A percentile compares a stretch with the other conserved stretches of the same genome.
These are phyloP conservation scores for Melanotaenia boesemani DNA, from an alignment of 2,797 vertebrate species.

Conservation along the genomic window DNA sequence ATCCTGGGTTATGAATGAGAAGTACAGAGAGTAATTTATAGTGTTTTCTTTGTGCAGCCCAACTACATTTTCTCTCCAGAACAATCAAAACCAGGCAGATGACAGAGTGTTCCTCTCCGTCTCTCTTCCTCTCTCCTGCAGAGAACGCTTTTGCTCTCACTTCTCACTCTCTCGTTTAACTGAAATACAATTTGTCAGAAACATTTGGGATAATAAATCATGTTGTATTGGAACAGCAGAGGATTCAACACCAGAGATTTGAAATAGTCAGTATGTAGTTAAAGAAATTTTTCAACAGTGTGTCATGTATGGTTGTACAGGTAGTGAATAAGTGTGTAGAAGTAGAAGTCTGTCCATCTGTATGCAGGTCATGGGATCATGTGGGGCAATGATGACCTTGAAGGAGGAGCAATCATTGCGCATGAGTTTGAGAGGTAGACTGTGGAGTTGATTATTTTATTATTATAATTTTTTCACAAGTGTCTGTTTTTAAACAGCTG, in stretches of 20 bases:
- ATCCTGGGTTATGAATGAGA: slow-evolving; percentile 75
- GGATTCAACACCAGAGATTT: slow-evolving; percentile 31
- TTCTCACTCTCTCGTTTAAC: slow-evolving; percentile 33
- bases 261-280: slow-evolving; percentile 34
- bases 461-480: slow-evolving; percentile 26
- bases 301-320: slow-evolving; percentile 28
- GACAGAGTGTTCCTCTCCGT: slow-evolving; percentile 32
- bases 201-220: slow-evolving; percentile 50
- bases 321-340: not conserved
- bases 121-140: slow-evolving; percentile 49
- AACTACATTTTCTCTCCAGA: slow-evolving; percentile 65
- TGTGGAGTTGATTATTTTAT: slow-evolving; percentile 1
- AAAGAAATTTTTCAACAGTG: slow-evolving; percentile 49
- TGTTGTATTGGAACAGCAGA: slow-evolving; percentile 38
- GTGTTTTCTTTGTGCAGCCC: slow-evolving; percentile 71
- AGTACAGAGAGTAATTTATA: slow-evolving; percentile 74
- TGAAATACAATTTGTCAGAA: slow-evolving; percentile 51
- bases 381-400: slow-evolving; percentile 61
- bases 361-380: slow-evolving; percentile 59
- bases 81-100: slow-evolving; percentile 61
- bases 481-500: slow-evolving; percentile 17
- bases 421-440: slow-evolving; percentile 58
- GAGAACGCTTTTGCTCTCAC: slow-evolving; percentile 38
- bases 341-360: slow-evolving; percentile 30
- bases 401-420: slow-evolving; percentile 34